phyloP scores from a whole-genome alignment of 2,888 invertebrate genomes.

The Spilarctia lutea region DNA sequence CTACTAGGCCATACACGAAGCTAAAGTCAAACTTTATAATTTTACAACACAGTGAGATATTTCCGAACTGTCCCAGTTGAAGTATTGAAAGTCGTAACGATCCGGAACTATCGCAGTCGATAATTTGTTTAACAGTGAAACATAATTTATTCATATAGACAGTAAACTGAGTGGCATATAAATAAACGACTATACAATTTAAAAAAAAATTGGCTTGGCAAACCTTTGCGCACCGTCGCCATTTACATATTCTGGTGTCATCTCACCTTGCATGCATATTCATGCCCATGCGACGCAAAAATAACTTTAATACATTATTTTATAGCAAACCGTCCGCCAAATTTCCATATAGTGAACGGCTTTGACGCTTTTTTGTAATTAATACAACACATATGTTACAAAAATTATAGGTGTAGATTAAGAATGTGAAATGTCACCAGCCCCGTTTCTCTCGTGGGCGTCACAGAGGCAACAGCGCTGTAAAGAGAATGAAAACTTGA shows the following conservation, averaged over 20 bases:
- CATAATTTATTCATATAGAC: background rate
- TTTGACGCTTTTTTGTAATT: conserved; percentile 5
- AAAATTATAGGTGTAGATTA: too few species aligned
- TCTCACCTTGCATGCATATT: conserved; percentile 48
- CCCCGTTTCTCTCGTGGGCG: too few species aligned
- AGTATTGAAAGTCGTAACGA: background rate
- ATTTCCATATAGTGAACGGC: conserved; percentile 18
- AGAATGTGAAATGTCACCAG: too few species aligned
- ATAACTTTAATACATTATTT: conserved; percentile 30
- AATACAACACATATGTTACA: background rate
- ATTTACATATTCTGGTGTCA: conserved; percentile 38
- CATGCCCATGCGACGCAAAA: conserved; percentile 35
- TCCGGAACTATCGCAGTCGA: background rate
- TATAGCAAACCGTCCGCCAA: conserved; percentile 3
- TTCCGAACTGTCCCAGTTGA: background rate
- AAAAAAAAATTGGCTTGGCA: conserved; percentile 16
- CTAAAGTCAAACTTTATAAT: too few species aligned
- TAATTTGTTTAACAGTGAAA: background rate
- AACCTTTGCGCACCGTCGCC: background rate
- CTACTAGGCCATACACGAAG: too few species aligned
- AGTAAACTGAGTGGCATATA: background rate
- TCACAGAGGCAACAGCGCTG: too few species aligned
- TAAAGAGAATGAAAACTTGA: too few species aligned
- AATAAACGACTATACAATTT: background rate
- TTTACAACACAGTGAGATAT: background rate